These are phyloP conservation scores for Vidua chalybeata DNA, from an alignment of 2,113 vertebrate genomes.

Conservation along the genomic window DNA sequence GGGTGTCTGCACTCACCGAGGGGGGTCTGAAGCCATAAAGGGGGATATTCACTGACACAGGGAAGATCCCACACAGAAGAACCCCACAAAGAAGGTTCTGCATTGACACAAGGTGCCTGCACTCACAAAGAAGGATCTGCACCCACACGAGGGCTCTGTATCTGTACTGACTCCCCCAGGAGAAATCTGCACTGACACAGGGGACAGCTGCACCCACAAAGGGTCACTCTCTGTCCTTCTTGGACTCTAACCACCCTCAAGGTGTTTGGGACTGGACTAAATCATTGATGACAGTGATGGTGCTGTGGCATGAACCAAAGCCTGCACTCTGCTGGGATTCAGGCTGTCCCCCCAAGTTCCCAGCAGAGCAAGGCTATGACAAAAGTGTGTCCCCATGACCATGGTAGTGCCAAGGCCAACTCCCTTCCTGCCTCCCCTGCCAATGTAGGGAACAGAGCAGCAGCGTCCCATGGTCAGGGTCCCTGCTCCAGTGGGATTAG, in stretches of 20 bases:
- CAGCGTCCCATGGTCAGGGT: rapidly evolving
- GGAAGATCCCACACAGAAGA: not conserved
- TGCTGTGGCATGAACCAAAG: not conserved
- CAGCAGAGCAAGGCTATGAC: not conserved
- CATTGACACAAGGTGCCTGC: not conserved
- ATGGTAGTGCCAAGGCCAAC: rapidly evolving
- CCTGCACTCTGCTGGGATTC: no score
- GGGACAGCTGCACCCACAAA: not conserved
- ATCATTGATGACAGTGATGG: not conserved
- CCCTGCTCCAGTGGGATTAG: not conserved
- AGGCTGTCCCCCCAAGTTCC: not conserved
- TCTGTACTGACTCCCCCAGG: not conserved
- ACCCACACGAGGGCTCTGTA: not conserved
- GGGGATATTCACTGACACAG: not conserved
- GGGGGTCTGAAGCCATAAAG: not conserved
- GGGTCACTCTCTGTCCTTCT: not conserved
- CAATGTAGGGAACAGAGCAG: not conserved
- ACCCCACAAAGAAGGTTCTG: not conserved
- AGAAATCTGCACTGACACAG: not conserved
- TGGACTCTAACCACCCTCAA: not conserved
- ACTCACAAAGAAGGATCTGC: not conserved
- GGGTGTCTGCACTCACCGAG: not conserved
- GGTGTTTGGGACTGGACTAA: not conserved
- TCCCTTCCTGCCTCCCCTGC: not conserved
- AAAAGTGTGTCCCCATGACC: not conserved